Conservation (phyloP, 30 jellyfish, hydroid and myxozoan genomes). For the Chironex yamaguchii region DNA sequence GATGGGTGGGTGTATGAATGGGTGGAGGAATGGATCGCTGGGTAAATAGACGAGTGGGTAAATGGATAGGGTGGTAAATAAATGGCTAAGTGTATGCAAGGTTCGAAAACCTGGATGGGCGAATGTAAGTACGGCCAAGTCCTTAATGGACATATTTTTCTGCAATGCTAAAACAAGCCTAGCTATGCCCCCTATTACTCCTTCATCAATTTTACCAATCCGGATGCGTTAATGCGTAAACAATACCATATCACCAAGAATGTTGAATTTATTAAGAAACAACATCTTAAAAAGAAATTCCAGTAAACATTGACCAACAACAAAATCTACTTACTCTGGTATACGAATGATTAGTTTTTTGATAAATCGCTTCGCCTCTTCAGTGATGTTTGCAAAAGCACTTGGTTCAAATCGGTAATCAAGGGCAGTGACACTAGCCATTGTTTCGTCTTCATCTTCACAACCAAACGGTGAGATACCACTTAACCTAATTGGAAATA, state of each 20-base stretch:
- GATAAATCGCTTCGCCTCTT: constrained; percentile 91
- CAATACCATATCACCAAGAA: too few relatives aligned
- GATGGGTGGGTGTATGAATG: neutral
- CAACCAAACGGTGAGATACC: constrained; percentile 97
- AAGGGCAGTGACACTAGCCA: constrained; percentile 94
- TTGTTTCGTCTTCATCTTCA: constrained; percentile 98
- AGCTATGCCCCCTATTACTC: too few relatives aligned
- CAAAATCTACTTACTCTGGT: constrained; percentile 85
- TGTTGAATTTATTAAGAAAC: too few relatives aligned
- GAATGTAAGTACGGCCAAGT: too few relatives aligned
- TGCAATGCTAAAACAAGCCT: too few relatives aligned
- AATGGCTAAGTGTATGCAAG: neutral
- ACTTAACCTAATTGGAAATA: constrained; percentile 78
- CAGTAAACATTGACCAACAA: too few relatives aligned
- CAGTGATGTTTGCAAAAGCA: constrained; percentile 90
- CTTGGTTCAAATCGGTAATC: constrained; percentile 88
- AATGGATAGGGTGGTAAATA: neutral
- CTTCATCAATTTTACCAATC: too few relatives aligned
- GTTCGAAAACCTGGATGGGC: too few relatives aligned
- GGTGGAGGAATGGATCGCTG: neutral
- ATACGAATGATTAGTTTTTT: constrained; percentile 80
- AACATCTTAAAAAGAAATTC: too few relatives aligned
- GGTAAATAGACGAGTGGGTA: neutral
- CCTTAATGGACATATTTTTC: too few relatives aligned
- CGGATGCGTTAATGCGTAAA: too few relatives aligned